Percentiles rank a stretch among this genome's conserved stretches.
These are phyloP conservation scores for Raja brachyura DNA, from an alignment of 2,113 vertebrate genomes.

Conservation along the genomic window DNA sequence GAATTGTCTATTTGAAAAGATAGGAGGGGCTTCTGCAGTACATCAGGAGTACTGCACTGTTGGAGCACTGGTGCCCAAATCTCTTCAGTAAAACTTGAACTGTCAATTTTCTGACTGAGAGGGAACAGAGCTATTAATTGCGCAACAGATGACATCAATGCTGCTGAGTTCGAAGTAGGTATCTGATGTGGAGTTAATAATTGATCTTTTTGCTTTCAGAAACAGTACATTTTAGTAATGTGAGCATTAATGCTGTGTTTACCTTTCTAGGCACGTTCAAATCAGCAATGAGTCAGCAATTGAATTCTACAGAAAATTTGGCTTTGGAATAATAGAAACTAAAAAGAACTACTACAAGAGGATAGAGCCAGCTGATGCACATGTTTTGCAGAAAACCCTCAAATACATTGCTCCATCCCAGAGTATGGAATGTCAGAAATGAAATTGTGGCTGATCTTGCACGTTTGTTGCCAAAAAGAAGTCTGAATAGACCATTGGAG, in stretches of 20 bases:
- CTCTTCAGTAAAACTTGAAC: background rate
- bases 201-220: background rate
- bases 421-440: slow-evolving; percentile 84
- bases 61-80: no score
- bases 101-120: background rate
- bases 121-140: background rate
- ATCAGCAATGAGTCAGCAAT: slow-evolving; percentile 99
- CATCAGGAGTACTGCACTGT: background rate
- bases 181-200: background rate
- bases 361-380: slow-evolving; percentile 97
- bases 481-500: slow-evolving; percentile 22
- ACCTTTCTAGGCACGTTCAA: slow-evolving; percentile 82
- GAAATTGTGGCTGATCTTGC: slow-evolving; percentile 21
- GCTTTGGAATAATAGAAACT: slow-evolving; percentile 98
- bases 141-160: background rate
- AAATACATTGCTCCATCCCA: slow-evolving; percentile 71
- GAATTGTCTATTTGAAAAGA: no score
- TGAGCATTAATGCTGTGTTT: slow-evolving; percentile 24
- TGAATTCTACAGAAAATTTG: slow-evolving; percentile 98
- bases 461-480: slow-evolving; percentile 36
- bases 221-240: background rate
- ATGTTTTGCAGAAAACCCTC: slow-evolving; percentile 97
- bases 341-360: slow-evolving; percentile 99
- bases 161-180: background rate
- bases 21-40: background rate